These are phyloP conservation scores for Florisuga fusca DNA, from an alignment of 2,797 vertebrate species.

Conservation along the genomic window DNA sequence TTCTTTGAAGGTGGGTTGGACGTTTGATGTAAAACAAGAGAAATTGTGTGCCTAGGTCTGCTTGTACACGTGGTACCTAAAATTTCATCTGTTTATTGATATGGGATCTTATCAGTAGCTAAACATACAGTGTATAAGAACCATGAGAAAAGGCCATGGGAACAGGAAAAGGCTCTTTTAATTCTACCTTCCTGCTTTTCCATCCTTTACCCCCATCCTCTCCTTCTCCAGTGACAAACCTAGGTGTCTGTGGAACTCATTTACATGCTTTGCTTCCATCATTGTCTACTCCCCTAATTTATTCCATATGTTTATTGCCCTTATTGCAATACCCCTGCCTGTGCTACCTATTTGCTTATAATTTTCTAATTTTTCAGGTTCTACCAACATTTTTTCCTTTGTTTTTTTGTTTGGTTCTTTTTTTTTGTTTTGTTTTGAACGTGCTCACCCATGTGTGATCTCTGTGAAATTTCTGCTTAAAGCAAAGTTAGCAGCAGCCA, in stretches of 20 bases:
- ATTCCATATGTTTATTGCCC: slow-evolving; percentile 71
- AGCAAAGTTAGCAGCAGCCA: slow-evolving; percentile 4
- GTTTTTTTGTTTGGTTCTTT: too few relatives aligned
- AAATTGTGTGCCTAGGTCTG: not conserved
- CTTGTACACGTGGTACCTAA: not conserved
- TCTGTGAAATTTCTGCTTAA: slow-evolving; percentile 14
- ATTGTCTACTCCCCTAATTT: slow-evolving; percentile 64
- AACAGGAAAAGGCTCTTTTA: slow-evolving; percentile 48
- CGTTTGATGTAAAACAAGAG: not conserved
- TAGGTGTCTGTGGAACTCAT: slow-evolving; percentile 69
- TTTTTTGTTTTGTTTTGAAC: not conserved
- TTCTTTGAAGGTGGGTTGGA: not conserved
- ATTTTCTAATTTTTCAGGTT: slow-evolving; percentile 60
- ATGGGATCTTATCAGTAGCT: not conserved
- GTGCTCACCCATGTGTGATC: not conserved
- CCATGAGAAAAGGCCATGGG: not conserved
- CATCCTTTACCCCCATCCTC: not conserved
- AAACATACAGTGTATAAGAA: not conserved
- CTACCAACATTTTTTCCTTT: not conserved
- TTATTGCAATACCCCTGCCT: slow-evolving; percentile 40
- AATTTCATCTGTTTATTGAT: not conserved
- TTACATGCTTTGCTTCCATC: slow-evolving; percentile 55
- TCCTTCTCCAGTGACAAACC: slow-evolving; percentile 4
- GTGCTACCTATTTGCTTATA: slow-evolving; percentile 48
- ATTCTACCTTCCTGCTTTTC: slow-evolving; percentile 36